Percentiles rank a stretch among this genome's conserved stretches.
phyloP scores from a whole-genome alignment of 2,888 invertebrate genomes.

The Emesis furor region DNA sequence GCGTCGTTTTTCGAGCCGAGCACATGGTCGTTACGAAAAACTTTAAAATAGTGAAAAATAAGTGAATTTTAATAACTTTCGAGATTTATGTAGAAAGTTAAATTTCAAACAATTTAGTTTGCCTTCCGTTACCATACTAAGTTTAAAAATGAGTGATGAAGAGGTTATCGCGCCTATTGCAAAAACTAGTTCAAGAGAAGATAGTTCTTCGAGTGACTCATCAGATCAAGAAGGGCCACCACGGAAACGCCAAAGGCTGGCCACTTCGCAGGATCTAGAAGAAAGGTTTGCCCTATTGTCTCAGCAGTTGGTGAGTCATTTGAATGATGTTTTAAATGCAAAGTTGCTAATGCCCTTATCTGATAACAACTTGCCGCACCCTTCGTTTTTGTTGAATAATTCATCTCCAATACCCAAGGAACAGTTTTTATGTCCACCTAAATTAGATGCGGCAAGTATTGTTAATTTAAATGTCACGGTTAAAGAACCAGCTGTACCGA shows the following conservation, averaged over 20 bases:
- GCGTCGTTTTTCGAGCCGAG: too few relatives aligned
- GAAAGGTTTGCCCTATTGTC: slow-evolving; percentile 50
- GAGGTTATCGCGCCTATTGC: not conserved
- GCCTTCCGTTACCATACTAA: not conserved
- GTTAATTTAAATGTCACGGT: slow-evolving; percentile 22
- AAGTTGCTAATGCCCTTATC: not conserved
- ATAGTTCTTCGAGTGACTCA: not conserved
- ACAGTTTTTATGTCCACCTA: slow-evolving; percentile 15
- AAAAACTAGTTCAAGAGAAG: not conserved
- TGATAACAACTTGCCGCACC: not conserved
- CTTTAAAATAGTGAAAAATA: too few relatives aligned
- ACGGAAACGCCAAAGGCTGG: not conserved
- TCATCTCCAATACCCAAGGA: not conserved
- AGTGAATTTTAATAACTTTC: not conserved
- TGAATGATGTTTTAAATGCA: slow-evolving; percentile 39
- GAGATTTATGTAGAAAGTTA: slow-evolving; percentile 9
- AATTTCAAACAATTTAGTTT: not conserved
- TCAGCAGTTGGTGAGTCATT: slow-evolving; percentile 54
- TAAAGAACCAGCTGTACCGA: slow-evolving; percentile 34
- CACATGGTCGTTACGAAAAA: not conserved
- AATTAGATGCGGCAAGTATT: slow-evolving; percentile 22
- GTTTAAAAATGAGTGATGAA: not conserved
- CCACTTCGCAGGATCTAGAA: slow-evolving; percentile 29
- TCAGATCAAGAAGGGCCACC: not conserved
- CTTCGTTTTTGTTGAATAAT: not conserved